Conservation (phyloP, 1,140 invertebrate species). For the Drosophila carrolli region DNA sequence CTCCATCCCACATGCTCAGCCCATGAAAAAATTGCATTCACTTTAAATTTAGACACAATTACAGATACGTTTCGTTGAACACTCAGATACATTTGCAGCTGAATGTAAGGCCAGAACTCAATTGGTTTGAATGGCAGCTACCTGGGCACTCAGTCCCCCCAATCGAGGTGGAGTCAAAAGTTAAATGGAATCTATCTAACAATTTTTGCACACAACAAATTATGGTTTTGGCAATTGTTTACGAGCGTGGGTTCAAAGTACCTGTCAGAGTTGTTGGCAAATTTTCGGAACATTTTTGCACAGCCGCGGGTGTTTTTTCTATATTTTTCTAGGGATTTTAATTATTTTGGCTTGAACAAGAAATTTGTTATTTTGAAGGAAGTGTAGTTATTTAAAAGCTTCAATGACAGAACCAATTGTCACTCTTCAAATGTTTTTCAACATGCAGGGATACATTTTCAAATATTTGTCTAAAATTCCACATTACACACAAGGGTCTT, state of each 20-base stretch:
- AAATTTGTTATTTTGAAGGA: neutral
- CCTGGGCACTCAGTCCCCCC: conserved; percentile 13
- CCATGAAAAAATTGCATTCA: neutral
- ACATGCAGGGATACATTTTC: no score
- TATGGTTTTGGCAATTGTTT: conserved; percentile 60
- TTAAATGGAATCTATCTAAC: conserved; percentile 61
- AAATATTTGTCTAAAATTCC: no score
- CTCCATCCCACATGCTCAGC: neutral
- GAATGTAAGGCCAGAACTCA: conserved; percentile 25
- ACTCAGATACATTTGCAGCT: conserved; percentile 17
- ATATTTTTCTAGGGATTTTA: conserved; percentile 26
- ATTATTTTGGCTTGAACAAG: conserved; percentile 39
- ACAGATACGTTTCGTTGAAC: conserved; percentile 29
- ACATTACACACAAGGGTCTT: no score
- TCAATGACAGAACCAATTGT: neutral
- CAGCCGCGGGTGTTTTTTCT: conserved; percentile 43
- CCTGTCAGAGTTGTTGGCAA: conserved; percentile 53
- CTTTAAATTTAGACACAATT: conserved; percentile 69
- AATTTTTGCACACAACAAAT: conserved; percentile 36
- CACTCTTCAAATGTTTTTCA: no score
- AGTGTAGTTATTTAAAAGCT: neutral
- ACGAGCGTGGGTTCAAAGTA: conserved; percentile 56
- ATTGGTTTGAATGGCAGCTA: conserved; percentile 36
- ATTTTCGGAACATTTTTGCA: conserved; percentile 29
- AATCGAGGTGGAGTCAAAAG: conserved; percentile 35